Evolutionary conservation across 2,113 vertebrate species (phyloP), one percentile per base, ranked within the genome.

Genomic region (Cromileptes altivelis): DNA sequence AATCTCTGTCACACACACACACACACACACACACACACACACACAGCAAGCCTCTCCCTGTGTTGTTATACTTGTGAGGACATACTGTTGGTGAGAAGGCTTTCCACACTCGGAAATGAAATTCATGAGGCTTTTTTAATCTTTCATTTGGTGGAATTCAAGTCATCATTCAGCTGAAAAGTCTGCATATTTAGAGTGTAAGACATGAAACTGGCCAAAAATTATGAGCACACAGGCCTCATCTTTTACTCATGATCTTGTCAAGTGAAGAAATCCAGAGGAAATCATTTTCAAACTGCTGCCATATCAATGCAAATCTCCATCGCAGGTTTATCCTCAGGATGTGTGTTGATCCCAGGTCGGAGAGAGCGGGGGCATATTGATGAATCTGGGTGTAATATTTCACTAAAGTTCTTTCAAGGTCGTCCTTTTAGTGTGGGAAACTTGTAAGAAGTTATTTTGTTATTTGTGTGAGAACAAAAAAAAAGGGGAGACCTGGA

Each of bases 231-330:
- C 57, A 47, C 62, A 11, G 70, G 27, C 60, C 73, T 71, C n/a
- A 45, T 70, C 42, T 61, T 63, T 78, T 65, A 60, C 63, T 67
- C 55, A 47, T 75, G 62, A 58, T 76, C 70, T 72, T 53, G 33
- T 73, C 72, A 75, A 70, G 70, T 55, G 27, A 75, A 81, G 52
- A 76, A 70, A 85, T 78, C 75, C 68, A 47, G 30, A 61, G 70
- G 75, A 84, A 82, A 79, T 80, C 15, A 72, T 71, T 79, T 78
- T 27, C 42, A 81, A 67, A 62, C 77, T 33, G 50, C 63, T 64
- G 71, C 62, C 58, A 55, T 70, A 76, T 83, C 56, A 64, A 52
- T 73, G 81, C 71, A 85, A 84, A 84, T 82, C 65, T 86, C 78
- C 56, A 27, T 47, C 2, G 6, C 8, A 8, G 60, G 70, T 88